These are phyloP conservation scores for Globodera ellingtonae DNA, from an alignment of 1,140 invertebrate species.

Conservation along the genomic window DNA sequence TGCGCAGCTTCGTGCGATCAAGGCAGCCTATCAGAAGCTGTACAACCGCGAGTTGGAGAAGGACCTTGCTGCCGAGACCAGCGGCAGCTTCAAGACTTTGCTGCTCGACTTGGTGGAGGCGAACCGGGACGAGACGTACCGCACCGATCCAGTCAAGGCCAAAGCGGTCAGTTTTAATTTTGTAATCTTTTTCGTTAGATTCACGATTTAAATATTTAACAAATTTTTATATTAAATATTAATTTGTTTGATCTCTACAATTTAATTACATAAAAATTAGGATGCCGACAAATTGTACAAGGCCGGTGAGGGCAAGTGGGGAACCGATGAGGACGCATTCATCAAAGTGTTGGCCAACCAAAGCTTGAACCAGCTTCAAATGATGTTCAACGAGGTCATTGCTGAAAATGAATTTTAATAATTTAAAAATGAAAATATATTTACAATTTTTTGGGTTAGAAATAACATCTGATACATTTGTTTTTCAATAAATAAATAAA, in stretches of 20 bases:
- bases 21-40: conserved; percentile 71
- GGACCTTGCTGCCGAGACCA: conserved; percentile 87
- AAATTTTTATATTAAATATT: too few species aligned
- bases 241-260: neutral
- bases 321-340: conserved; percentile 69
- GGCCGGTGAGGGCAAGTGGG: conserved; percentile 69
- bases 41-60: conserved; percentile 82
- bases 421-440: neutral
- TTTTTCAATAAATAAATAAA: neutral
- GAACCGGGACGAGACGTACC: conserved; percentile 63
- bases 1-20: conserved; percentile 67
- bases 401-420: neutral
- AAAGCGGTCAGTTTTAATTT: conserved; percentile 32
- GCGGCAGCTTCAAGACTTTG: conserved; percentile 85
- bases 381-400: conserved; percentile 74
- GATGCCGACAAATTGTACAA: conserved; percentile 67
- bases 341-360: conserved; percentile 62
- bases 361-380: conserved; percentile 71
- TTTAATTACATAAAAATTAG: neutral
- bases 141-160: conserved; percentile 55
- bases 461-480: too few species aligned
- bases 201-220: too few species aligned
- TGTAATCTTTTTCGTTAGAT: too few species aligned
- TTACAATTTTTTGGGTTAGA: too few species aligned
- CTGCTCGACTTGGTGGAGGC: conserved; percentile 72